These are phyloP conservation scores for Megastigmus dorsalis DNA, from an alignment of 2,888 invertebrate genomes.

Conservation along the genomic window DNA sequence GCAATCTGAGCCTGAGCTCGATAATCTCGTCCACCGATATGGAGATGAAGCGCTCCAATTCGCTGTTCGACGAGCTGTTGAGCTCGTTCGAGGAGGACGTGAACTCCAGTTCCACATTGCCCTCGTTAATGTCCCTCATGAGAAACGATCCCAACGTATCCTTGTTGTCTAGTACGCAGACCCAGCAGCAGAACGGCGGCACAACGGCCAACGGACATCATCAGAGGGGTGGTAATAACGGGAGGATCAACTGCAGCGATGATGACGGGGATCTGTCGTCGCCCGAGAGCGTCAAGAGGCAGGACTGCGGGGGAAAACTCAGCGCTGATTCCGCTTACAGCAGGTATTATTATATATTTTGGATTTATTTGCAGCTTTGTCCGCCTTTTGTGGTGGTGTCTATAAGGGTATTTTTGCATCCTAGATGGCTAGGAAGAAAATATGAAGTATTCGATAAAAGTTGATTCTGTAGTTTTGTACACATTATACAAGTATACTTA, in stretches of 20 bases:
- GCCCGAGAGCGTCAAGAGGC: constrained; percentile 68
- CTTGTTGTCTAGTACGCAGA: constrained; percentile 66
- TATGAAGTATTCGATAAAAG: too few species aligned
- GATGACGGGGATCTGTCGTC: constrained; percentile 69
- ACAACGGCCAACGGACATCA: constrained; percentile 19
- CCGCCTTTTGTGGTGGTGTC: too few species aligned
- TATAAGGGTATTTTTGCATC: too few species aligned
- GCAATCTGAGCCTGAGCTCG: constrained; percentile 67
- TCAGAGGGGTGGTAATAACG: constrained; percentile 21
- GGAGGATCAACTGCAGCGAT: constrained; percentile 60
- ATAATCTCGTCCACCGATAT: constrained; percentile 66
- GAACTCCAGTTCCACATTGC: constrained; percentile 73
- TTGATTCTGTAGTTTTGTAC: too few species aligned
- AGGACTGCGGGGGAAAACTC: constrained; percentile 69
- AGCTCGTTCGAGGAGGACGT: constrained; percentile 81
- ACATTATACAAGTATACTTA: too few species aligned
- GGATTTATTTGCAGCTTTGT: too few species aligned
- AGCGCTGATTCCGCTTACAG: constrained; percentile 88
- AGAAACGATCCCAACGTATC: constrained; percentile 70
- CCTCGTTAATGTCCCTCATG: constrained; percentile 73
- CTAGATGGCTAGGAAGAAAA: too few species aligned
- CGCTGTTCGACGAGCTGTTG: constrained; percentile 80
- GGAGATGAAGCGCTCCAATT: constrained; percentile 68
- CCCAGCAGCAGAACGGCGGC: constrained; percentile 17
- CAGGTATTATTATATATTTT: too few species aligned